Evolutionary conservation across 2,797 vertebrate species (phyloP), one percentile per base, ranked within the genome.

Genomic region (Anguilla megastoma): DNA sequence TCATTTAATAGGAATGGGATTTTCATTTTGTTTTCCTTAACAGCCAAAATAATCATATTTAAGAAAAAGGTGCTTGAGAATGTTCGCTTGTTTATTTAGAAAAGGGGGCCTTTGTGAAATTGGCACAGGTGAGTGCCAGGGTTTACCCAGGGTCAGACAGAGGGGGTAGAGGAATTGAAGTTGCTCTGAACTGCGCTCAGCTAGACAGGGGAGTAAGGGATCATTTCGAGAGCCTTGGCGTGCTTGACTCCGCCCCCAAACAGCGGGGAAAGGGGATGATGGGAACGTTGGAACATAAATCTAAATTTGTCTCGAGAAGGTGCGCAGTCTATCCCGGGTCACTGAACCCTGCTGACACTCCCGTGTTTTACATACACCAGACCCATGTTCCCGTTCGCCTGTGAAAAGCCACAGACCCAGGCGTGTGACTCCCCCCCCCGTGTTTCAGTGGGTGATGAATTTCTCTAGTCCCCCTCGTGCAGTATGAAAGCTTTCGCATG

Each of bases 401-500:
- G 36, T 79, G 36, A 45, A 21, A 1, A 36, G 71, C 71, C 30
- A 16, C 27, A 33, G 71, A 9, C 8, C 9, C 71, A 76, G 27
- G 4, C 27, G 9, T 41, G 12, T 79, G 85, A n/a, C 30, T 10
- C 45, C 80, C 33, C 50, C 52, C 48, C 87, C 21, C 12, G 58
- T 58, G 85, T 86, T 69, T n/a, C 69, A 48, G 33, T 3, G 76
- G 52, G 69, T 52, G 74, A 45, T 79, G 24, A 48, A 48, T 36
- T 36, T 58, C 71, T 84, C 80, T 76, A 48, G 45, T 18, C 60
- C 63, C 50, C n/a, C 21, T 21, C 27, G 14, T 21, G 27, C 3
- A 88, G 84, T 36, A 54, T 79, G 86, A 24, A 60, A 66, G 84
- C 86, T 36, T 86, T 45, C 82, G 1, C 7, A 80, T 24, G 36